phyloP scores from a whole-genome alignment of 2,113 vertebrate species.

The Hylia prasina region DNA sequence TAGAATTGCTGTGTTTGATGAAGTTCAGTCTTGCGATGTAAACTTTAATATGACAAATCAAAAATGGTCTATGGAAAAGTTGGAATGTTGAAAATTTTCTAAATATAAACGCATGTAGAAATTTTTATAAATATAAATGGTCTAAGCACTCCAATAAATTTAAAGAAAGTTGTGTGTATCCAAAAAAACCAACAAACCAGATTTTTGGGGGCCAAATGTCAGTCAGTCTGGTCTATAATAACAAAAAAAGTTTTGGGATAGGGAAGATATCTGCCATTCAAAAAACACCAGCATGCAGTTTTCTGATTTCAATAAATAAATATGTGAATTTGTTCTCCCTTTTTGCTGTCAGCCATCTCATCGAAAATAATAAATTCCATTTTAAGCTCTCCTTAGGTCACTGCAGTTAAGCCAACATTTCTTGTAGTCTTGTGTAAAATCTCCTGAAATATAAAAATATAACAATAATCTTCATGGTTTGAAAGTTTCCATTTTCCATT shows the following conservation, averaged over 20 bases:
- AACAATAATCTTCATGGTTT: background rate
- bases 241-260: background rate
- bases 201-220: background rate
- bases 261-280: background rate
- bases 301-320: background rate
- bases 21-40: background rate
- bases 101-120: background rate
- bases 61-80: background rate
- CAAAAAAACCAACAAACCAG: background rate
- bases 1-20: background rate
- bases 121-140: background rate
- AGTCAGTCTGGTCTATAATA: background rate
- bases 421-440: background rate
- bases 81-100: background rate
- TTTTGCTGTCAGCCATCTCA: background rate
- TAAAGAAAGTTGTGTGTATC: background rate
- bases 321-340: background rate
- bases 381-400: background rate
- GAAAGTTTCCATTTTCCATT: background rate
- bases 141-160: background rate
- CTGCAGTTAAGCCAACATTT: background rate
- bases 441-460: background rate
- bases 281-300: background rate
- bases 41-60: background rate
- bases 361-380: background rate